Conservation (phyloP, 2,888 invertebrate genomes). For the Dugesia japonica region DNA sequence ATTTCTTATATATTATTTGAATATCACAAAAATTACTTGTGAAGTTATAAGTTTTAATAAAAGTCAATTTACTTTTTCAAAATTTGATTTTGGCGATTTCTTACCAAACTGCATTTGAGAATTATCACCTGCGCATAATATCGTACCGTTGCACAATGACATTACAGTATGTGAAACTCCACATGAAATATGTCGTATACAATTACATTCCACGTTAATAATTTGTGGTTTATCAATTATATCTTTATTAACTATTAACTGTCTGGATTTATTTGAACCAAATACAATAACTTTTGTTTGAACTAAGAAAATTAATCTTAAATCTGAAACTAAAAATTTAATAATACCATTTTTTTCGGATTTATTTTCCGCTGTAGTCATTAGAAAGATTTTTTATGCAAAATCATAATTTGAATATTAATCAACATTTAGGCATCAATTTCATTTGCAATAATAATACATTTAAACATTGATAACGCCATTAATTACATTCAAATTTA, state of each 20-base stretch:
- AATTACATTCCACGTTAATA: not conserved
- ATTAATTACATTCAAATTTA: too few species aligned
- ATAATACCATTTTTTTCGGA: not conserved
- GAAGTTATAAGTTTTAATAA: too few species aligned
- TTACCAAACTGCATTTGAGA: not conserved
- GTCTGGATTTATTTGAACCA: not conserved
- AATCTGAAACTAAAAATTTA: not conserved
- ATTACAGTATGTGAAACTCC: not conserved
- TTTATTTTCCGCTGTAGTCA: not conserved
- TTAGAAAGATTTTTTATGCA: too few species aligned
- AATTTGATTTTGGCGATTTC: not conserved
- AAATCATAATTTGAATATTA: not conserved
- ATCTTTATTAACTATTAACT: not conserved
- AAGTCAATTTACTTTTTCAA: slow-evolving; percentile 10
- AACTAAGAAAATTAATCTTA: not conserved
- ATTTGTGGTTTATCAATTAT: not conserved
- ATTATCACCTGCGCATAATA: not conserved
- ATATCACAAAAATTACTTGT: too few species aligned
- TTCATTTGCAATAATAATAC: not conserved
- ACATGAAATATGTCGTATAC: not conserved
- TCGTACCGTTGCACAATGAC: not conserved
- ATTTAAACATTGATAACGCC: too few species aligned
- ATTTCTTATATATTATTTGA: too few species aligned
- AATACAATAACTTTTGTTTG: not conserved
- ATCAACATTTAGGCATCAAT: not conserved